These are phyloP conservation scores for Salticus scenicus DNA, from an alignment of 2,888 invertebrate species.

Conservation along the genomic window DNA sequence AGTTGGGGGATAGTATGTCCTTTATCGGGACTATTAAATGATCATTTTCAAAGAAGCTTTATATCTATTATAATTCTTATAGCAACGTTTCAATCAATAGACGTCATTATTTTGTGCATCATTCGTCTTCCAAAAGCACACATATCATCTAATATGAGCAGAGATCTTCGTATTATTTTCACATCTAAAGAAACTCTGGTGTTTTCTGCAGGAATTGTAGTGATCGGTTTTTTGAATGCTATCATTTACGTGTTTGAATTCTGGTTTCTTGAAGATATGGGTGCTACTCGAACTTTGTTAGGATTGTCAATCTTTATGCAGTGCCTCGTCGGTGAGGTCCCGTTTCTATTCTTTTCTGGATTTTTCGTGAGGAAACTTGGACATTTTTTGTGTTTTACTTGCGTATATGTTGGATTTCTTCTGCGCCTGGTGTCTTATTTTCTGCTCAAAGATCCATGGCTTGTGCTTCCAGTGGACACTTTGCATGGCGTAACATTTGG, in stretches of 20 bases:
- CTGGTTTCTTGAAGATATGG: constrained; percentile 66
- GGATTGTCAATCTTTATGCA: constrained; percentile 66
- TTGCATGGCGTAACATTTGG: constrained; percentile 92
- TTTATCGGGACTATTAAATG: constrained; percentile 83
- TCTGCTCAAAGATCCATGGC: constrained; percentile 86
- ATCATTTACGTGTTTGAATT: constrained; percentile 68
- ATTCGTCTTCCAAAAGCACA: constrained; percentile 21
- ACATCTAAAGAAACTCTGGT: neutral
- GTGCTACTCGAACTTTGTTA: constrained; percentile 53
- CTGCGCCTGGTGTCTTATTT: constrained; percentile 90
- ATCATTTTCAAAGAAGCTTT: constrained; percentile 74
- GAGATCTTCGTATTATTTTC: constrained; percentile 28
- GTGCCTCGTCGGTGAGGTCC: constrained; percentile 69
- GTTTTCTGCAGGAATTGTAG: constrained; percentile 40
- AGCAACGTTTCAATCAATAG: neutral
- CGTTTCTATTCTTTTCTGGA: constrained; percentile 77
- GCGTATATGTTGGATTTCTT: constrained; percentile 87
- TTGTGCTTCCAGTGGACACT: constrained; percentile 87
- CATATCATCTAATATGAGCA: constrained; percentile 32
- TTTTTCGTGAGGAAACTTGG: constrained; percentile 86
- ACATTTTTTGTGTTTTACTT: constrained; percentile 85
- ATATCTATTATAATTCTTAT: constrained; percentile 48
- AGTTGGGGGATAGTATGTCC: constrained; percentile 89
- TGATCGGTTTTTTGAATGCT: constrained; percentile 65
- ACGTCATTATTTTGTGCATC: constrained; percentile 33